Base-by-base conservation (phyloP, 2,797 vertebrate genomes). In the Dallia pectoralis region DNA sequence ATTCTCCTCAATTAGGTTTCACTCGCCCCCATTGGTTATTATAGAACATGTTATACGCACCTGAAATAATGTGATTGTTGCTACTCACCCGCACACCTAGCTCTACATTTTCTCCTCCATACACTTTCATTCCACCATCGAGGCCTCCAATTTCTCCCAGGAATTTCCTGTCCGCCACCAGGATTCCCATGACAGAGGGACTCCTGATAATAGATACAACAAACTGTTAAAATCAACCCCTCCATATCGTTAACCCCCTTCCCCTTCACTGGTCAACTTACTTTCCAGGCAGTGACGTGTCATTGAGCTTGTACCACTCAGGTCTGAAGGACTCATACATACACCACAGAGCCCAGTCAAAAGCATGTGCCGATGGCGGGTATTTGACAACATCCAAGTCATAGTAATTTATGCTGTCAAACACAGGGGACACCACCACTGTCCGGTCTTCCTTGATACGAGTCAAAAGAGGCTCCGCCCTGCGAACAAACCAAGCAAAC, bases 21-120 rank as follows among this genome's bases (percentile, higher is more conserved):
- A n/a, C n/a, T n/a, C n/a, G n/a, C n/a, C n/a, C n/a, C n/a, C n/a
- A n/a, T n/a, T n/a, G n/a, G n/a, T n/a, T n/a, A n/a, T n/a, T n/a
- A n/a, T n/a, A n/a, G n/a, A n/a, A n/a, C n/a, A n/a, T n/a, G n/a
- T n/a, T n/a, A n/a, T n/a, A n/a, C n/a, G n/a, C n/a, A n/a, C n/a
- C n/a, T n/a, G n/a, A n/a, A n/a, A n/a, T n/a, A n/a, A n/a, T 53
- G n/a, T 7, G 19, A 53, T 70, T 19, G 11, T 65, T 14, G 44
- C 19, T 48, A 84, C 84, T 84, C 75, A 95, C 93, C 67, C 93
- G 90, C 61, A 95, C 81, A 53, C 92, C 93, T 15, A 96, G 89
- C 69, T 95, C 94, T 14, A 95, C 93, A 7, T 95, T 95, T 84
- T 95, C 93, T 71, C 94, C 94, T 27, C 94, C 93, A 0, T 93